Evolutionary conservation across 35 echinoderm and acorn worm genomes (phyloP).

Genomic region (Holothuria glaberrima): DNA sequence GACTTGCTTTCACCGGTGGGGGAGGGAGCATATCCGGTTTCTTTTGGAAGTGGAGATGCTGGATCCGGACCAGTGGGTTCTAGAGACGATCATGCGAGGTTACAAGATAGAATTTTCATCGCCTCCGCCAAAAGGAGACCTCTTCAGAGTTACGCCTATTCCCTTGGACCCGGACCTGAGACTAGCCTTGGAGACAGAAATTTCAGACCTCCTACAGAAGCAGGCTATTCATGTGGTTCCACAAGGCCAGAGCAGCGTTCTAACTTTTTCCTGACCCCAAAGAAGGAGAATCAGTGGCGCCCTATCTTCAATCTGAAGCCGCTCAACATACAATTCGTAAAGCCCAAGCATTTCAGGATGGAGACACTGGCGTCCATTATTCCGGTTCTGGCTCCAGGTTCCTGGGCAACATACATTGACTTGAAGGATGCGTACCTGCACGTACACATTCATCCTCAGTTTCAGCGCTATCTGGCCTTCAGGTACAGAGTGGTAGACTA

Average conservation of each 20-base stretch:
- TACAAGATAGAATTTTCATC: neutral
- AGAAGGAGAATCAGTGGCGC: slow-evolving; percentile 9
- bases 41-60: neutral
- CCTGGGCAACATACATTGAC: neutral
- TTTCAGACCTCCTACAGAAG: neutral
- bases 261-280: slow-evolving; percentile 44
- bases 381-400: neutral
- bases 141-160: neutral
- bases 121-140: neutral
- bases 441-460: too few relatives aligned
- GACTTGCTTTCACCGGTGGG: too few relatives aligned
- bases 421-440: neutral
- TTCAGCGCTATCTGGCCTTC: neutral
- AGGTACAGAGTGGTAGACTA: too few relatives aligned
- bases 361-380: slow-evolving; percentile 24
- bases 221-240: neutral
- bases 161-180: neutral
- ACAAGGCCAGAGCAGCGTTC: neutral
- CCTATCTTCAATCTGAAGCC: slow-evolving; percentile 66
- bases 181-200: neutral
- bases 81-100: neutral
- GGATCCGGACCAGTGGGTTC: neutral
- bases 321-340: slow-evolving; percentile 18
- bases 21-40: too few relatives aligned
- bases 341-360: slow-evolving; percentile 49